These are phyloP conservation scores for Polyommatus iphigenia DNA, from an alignment of 2,888 invertebrate species.

Conservation along the genomic window DNA sequence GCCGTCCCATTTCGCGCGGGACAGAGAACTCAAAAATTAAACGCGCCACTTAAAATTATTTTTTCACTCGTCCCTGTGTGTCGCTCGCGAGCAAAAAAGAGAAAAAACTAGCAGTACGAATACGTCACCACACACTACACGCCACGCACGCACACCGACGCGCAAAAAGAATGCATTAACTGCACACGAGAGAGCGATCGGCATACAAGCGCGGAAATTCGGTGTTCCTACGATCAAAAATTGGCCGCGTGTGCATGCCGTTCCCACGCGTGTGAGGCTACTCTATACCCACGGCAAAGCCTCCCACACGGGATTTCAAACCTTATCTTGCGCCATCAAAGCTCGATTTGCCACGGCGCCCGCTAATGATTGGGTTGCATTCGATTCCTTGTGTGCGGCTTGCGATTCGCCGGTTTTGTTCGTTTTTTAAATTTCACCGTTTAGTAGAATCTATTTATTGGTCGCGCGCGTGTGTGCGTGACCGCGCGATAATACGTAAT, in stretches of 20 bases:
- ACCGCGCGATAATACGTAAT: constrained; percentile 47
- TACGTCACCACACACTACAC: constrained; percentile 72
- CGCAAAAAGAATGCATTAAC: constrained; percentile 66
- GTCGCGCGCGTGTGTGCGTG: constrained; percentile 67
- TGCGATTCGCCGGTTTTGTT: constrained; percentile 76
- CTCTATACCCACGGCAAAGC: constrained; percentile 65
- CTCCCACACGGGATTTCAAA: constrained; percentile 45
- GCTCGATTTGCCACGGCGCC: constrained; percentile 44
- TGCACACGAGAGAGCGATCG: constrained; percentile 47
- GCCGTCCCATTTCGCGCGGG: constrained; percentile 76
- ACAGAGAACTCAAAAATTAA: constrained; percentile 78
- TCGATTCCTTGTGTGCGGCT: constrained; percentile 60
- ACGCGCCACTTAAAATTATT: constrained; percentile 79
- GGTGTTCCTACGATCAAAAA: constrained; percentile 77
- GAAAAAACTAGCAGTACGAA: constrained; percentile 71
- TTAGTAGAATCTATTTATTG: constrained; percentile 81
- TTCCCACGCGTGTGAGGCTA: constrained; percentile 69
- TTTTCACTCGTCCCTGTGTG: constrained; percentile 72
- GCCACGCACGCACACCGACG: constrained; percentile 60
- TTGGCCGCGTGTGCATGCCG: constrained; percentile 57
- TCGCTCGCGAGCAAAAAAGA: constrained; percentile 61
- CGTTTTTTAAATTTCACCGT: constrained; percentile 81
- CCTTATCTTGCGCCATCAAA: constrained; percentile 44
- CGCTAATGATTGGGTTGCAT: constrained; percentile 76
- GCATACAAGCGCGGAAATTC: constrained; percentile 63